Percentiles rank a stretch among this genome's conserved stretches.
These are phyloP conservation scores for Trichosurus vulpecula DNA, from an alignment of 2,797 vertebrate species.

Conservation along the genomic window DNA sequence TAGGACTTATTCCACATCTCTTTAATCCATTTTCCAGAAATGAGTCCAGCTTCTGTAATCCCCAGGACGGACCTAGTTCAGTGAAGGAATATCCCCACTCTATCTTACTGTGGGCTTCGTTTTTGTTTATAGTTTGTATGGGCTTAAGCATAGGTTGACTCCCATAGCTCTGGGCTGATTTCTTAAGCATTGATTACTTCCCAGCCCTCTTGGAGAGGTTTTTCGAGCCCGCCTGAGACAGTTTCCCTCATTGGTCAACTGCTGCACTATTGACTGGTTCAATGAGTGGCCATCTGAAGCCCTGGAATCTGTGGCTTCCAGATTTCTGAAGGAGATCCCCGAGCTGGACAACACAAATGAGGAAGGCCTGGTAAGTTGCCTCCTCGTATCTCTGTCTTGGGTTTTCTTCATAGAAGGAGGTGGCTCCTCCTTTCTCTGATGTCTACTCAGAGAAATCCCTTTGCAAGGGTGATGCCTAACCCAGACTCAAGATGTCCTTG, in stretches of 20 bases:
- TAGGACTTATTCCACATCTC: neutral
- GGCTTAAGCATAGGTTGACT: neutral
- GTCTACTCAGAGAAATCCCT: neutral
- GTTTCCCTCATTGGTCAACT: conserved; percentile 95
- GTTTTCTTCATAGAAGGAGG: neutral
- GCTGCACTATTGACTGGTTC: conserved; percentile 97
- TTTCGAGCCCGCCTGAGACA: conserved; percentile 92
- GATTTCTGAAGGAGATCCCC: conserved; percentile 89
- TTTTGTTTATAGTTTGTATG: neutral
- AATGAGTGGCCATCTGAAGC: conserved; percentile 94
- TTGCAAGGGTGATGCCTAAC: neutral
- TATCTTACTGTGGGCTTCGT: neutral
- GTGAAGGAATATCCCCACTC: neutral
- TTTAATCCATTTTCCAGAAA: neutral
- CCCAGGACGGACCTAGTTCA: neutral
- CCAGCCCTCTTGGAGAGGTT: conserved; percentile 93
- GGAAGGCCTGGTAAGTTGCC: conserved; percentile 88
- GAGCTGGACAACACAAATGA: conserved; percentile 84
- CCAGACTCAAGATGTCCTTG: neutral
- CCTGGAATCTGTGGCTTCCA: conserved; percentile 90
- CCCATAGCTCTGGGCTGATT: conserved; percentile 1
- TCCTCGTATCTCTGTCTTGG: neutral
- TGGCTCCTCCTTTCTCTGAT: neutral
- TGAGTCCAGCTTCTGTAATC: neutral
- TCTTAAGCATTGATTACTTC: conserved; percentile 40